These are phyloP conservation scores for Megaustenia siamemsis DNA, from an alignment of 2,888 invertebrate species.

Conservation along the genomic window DNA sequence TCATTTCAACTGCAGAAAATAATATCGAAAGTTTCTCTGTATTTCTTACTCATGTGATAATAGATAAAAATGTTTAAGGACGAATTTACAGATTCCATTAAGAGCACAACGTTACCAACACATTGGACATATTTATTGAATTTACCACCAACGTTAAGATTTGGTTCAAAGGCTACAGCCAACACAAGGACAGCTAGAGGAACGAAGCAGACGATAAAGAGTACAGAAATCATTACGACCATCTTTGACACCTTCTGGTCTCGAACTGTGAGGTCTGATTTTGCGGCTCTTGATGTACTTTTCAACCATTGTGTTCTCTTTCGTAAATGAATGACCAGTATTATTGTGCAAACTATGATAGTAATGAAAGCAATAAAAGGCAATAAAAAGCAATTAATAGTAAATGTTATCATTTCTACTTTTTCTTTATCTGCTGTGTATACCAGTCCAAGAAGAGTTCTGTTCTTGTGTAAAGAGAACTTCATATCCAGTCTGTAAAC, in stretches of 20 bases:
- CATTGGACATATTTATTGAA: too few relatives aligned
- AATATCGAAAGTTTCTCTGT: too few relatives aligned
- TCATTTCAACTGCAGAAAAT: too few relatives aligned
- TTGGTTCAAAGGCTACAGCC: not conserved
- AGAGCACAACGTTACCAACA: too few relatives aligned
- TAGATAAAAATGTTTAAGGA: too few relatives aligned
- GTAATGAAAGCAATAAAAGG: not conserved
- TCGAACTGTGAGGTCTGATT: not conserved
- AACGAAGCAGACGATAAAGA: slow-evolving; percentile 23
- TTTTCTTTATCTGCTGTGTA: not conserved
- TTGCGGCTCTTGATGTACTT: not conserved
- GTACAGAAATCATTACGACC: slow-evolving; percentile 10
- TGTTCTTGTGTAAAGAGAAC: not conserved
- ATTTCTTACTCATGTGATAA: too few relatives aligned
- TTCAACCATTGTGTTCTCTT: slow-evolving; percentile 3
- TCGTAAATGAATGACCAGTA: not conserved
- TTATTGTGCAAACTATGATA: not conserved
- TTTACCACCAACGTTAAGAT: not conserved
- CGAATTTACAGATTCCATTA: too few relatives aligned
- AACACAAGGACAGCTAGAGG: not conserved
- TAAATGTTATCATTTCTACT: not conserved
- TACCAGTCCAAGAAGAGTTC: slow-evolving; percentile 4
- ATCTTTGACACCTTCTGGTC: slow-evolving; percentile 14
- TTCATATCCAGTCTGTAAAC: not conserved
- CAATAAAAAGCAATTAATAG: not conserved